Conservation (phyloP, 2,888 invertebrate genomes). For the Disparrhopalites patrizii region DNA sequence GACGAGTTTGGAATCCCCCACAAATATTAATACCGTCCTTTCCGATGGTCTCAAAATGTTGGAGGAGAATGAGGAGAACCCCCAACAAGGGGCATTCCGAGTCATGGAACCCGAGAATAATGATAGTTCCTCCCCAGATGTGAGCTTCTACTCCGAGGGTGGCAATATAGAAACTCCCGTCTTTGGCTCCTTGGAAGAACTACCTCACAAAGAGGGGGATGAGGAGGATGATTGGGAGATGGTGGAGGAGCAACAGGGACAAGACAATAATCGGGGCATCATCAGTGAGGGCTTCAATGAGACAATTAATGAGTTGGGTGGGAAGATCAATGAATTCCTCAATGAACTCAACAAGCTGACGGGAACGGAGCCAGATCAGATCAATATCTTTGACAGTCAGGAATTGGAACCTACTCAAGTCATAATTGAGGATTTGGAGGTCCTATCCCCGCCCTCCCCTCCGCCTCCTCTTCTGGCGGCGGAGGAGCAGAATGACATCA, state of each 20-base stretch:
- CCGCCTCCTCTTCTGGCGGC: too few relatives aligned
- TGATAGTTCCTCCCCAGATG: conserved; percentile 23
- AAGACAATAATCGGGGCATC: not conserved
- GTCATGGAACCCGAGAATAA: conserved; percentile 16
- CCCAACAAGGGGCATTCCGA: conserved; percentile 16
- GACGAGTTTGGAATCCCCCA: conserved; percentile 25
- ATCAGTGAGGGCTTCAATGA: conserved; percentile 17
- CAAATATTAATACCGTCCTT: conserved; percentile 14
- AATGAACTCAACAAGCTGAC: conserved; percentile 26
- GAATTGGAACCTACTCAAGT: conserved; percentile 1
- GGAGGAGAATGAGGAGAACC: too few relatives aligned
- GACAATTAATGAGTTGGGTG: conserved; percentile 28
- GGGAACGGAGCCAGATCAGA: conserved; percentile 1
- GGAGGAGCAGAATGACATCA: not conserved
- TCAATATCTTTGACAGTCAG: conserved; percentile 7
- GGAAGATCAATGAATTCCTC: conserved; percentile 28
- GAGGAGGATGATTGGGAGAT: conserved; percentile 12
- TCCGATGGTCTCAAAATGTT: conserved; percentile 25
- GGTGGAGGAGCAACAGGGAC: conserved; percentile 7
- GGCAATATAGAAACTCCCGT: conserved; percentile 26
- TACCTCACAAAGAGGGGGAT: conserved; percentile 16
- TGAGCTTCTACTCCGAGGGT: conserved; percentile 23
- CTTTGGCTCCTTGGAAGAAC: conserved; percentile 25
- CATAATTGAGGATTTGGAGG: not conserved
- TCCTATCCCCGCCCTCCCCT: not conserved